Evolutionary conservation across 2,888 invertebrate species (phyloP).

Genomic region (Lacanobia oleracea): DNA sequence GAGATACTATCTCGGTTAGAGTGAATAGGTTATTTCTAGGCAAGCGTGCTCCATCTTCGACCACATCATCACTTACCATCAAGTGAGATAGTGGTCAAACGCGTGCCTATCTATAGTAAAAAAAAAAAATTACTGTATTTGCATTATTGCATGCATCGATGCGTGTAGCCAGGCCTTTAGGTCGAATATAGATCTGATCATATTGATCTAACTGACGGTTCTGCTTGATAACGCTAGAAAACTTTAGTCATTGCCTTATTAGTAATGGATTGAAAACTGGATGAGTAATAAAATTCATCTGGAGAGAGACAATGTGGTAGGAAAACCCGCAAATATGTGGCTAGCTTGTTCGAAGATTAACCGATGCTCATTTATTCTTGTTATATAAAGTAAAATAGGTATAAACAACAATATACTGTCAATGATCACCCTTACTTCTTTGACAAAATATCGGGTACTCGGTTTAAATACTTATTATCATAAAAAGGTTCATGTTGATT

Average conservation of each 20-base stretch:
- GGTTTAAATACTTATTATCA: conserved; percentile 3
- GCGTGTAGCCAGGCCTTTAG: background rate
- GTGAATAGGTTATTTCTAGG: too few species aligned
- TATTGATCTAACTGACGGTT: conserved; percentile 42
- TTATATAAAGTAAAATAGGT: conserved; percentile 21
- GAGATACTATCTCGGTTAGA: background rate
- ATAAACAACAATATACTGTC: conserved; percentile 1
- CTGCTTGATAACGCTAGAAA: conserved; percentile 18
- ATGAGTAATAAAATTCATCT: background rate
- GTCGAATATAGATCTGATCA: conserved; percentile 41
- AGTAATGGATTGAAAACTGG: conserved; percentile 9
- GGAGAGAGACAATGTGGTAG: conserved; percentile 3
- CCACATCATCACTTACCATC: too few species aligned
- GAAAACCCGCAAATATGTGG: conserved; percentile 30
- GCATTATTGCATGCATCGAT: background rate
- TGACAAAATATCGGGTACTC: conserved; percentile 11
- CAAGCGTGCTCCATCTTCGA: too few species aligned
- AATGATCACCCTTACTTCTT: background rate
- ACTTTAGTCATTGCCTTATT: conserved; percentile 45
- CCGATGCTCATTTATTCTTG: conserved; percentile 42
- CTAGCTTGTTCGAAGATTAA: conserved; percentile 7
- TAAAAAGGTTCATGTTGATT: conserved; percentile 12
- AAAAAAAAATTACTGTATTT: background rate
- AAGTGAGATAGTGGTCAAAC: too few species aligned
- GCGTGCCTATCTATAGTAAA: too few species aligned